Base-by-base conservation (phyloP, 2,113 vertebrate genomes). In the Corydoras maculifer region DNA sequence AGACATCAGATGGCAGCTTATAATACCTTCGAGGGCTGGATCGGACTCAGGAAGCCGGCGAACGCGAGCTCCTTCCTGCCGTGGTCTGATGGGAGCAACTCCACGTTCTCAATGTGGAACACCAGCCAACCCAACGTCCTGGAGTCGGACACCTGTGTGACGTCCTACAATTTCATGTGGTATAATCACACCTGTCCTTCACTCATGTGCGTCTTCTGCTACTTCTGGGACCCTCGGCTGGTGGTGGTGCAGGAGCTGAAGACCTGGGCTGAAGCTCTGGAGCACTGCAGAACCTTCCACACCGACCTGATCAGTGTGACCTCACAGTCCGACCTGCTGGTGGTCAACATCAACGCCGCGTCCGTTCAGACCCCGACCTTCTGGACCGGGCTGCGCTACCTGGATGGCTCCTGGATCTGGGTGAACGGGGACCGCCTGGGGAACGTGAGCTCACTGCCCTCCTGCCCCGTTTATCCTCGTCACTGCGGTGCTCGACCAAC, bases 161-260 rank as follows among this genome's bases (percentile, higher is more conserved):
- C 35, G 4, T 43, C 35, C 4, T 43, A 43, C 35, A 43, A 8
- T 4, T 5, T 5, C 35, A 4, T 43, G 35, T 43, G 35, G 35
- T 43, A 43, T 43, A 43, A 4, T 43, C 35, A 8, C 4, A 43
- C 35, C 35, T 8, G 35, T 43, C 35, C 4, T 43, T 43, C 2
- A 43, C 0, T 43, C 18, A 43, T 2, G 4, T 43, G 35, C 2
- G 35, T 2, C 12, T 59, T 59, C 43, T 69, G 67, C 67, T 69
- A 59, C 67, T 49, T 2, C 5, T 69, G 67, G 67, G 2, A 3
- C 7, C 67, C 67, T 30, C 7, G 18, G 11, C 8, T 59, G 12
- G 49, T 69, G 13, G 67, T 59, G 18, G 67, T 69, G 11, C 35
- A 69, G 57, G 55, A 69, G 35, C 31, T 15, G 58, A 69, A 51